These are phyloP conservation scores for Trissolcus japonicus DNA, from an alignment of 2,888 invertebrate species.

Conservation along the genomic window DNA sequence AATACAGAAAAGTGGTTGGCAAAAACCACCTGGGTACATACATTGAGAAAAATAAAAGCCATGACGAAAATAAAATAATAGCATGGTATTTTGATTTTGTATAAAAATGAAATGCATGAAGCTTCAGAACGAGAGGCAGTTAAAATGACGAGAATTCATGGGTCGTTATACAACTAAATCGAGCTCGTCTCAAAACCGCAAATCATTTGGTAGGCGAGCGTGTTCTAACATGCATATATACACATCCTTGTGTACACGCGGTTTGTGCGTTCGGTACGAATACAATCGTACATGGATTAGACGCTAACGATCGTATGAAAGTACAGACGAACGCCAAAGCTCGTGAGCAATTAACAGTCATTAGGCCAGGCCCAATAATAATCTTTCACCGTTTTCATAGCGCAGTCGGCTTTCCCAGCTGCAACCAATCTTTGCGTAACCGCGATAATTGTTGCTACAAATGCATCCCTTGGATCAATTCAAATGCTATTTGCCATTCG, in stretches of 20 bases:
- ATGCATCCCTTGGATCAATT: constrained; percentile 46
- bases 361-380: constrained; percentile 50
- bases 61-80: constrained; percentile 23
- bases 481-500: constrained; percentile 37
- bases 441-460: constrained; percentile 39
- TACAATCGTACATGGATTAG: constrained; percentile 31
- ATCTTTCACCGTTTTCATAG: constrained; percentile 41
- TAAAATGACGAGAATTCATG: constrained; percentile 51
- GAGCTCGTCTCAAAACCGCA: constrained; percentile 58
- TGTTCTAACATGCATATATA: constrained; percentile 9
- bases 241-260: constrained; percentile 3
- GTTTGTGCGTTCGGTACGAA: constrained; percentile 21
- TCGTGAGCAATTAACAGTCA: constrained; percentile 53
- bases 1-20: background rate
- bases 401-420: constrained; percentile 38
- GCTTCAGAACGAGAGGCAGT: constrained; percentile 20
- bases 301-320: constrained; percentile 52
- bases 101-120: constrained; percentile 33
- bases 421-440: constrained; percentile 39
- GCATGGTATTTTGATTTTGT: constrained; percentile 32
- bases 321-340: constrained; percentile 49
- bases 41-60: constrained; percentile 12
- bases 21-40: background rate
- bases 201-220: constrained; percentile 48
- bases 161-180: constrained; percentile 53